Conservation (phyloP, 2,797 vertebrate genomes). For the Petrocephalus sullivani region DNA sequence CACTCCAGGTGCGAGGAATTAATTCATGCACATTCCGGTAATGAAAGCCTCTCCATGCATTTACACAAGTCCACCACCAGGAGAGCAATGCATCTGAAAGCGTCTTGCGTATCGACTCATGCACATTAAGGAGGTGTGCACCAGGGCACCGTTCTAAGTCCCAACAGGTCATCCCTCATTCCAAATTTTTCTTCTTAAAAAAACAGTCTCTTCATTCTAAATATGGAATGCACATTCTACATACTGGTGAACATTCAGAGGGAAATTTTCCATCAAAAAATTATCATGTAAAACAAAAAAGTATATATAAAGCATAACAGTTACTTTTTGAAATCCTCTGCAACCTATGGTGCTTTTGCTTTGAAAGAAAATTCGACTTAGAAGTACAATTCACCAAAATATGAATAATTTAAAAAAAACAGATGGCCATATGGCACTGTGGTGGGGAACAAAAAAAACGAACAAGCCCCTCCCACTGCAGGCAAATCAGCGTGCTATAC, state of each 20-base stretch:
- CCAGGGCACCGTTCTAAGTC: background rate
- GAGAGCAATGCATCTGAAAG: background rate
- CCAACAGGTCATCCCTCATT: background rate
- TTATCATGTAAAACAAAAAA: background rate
- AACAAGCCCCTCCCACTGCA: background rate
- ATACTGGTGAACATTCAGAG: background rate
- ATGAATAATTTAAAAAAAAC: background rate
- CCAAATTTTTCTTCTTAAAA: background rate
- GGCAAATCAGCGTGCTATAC: background rate
- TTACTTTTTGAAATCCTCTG: background rate
- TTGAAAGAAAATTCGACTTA: background rate
- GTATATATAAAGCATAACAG: background rate
- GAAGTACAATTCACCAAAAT: background rate
- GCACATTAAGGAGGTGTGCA: background rate
- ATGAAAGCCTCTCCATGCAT: conserved; percentile 5
- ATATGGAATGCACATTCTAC: background rate
- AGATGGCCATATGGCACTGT: background rate
- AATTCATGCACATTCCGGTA: conserved; percentile 1
- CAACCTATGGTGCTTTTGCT: conserved; percentile 2
- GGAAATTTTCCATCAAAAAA: background rate
- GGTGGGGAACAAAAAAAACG: background rate
- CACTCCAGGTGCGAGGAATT: background rate
- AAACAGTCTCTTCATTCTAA: background rate
- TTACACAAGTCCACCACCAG: background rate
- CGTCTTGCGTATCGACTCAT: background rate